These are phyloP conservation scores for Thalassophryne amazonica DNA, from an alignment of 2,797 vertebrate species.

Conservation along the genomic window DNA sequence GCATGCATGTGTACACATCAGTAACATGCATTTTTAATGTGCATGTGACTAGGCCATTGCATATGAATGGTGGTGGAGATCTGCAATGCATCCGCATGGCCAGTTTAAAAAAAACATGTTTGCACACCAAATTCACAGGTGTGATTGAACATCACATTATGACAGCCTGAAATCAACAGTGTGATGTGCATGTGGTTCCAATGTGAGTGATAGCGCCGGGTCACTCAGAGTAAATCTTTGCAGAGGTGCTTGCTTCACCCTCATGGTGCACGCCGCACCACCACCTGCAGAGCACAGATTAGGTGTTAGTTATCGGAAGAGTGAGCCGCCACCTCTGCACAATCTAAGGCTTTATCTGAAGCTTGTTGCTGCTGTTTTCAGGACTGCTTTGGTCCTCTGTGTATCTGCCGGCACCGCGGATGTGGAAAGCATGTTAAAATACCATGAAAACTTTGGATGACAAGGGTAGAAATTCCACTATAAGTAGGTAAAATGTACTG, in stretches of 20 bases:
- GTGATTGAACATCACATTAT: too few species aligned
- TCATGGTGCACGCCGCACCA: constrained; percentile 48
- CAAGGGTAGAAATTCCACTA: neutral
- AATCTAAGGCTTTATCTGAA: constrained; percentile 70
- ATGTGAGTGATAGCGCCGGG: constrained; percentile 30
- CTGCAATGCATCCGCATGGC: too few species aligned
- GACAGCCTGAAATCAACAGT: constrained; percentile 4
- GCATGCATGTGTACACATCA: too few species aligned
- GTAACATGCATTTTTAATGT: too few species aligned
- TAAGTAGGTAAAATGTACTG: neutral
- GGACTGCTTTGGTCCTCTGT: constrained; percentile 27
- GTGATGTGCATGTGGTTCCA: constrained; percentile 19
- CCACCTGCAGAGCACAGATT: constrained; percentile 74
- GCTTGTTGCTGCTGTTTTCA: constrained; percentile 64
- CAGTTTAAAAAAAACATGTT: too few species aligned
- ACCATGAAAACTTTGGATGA: constrained; percentile 8
- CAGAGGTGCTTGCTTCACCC: constrained; percentile 42
- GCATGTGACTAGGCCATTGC: too few species aligned
- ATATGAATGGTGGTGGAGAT: too few species aligned
- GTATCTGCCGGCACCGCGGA: constrained; percentile 39
- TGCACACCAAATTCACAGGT: too few species aligned
- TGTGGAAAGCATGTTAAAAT: constrained; percentile 43
- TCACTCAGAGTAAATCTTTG: constrained; percentile 59
- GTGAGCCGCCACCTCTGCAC: constrained; percentile 46
- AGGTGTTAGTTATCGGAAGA: constrained; percentile 66